phyloP scores from a whole-genome alignment of 1,140 invertebrate genomes.

The Nilaparvata lugens region DNA sequence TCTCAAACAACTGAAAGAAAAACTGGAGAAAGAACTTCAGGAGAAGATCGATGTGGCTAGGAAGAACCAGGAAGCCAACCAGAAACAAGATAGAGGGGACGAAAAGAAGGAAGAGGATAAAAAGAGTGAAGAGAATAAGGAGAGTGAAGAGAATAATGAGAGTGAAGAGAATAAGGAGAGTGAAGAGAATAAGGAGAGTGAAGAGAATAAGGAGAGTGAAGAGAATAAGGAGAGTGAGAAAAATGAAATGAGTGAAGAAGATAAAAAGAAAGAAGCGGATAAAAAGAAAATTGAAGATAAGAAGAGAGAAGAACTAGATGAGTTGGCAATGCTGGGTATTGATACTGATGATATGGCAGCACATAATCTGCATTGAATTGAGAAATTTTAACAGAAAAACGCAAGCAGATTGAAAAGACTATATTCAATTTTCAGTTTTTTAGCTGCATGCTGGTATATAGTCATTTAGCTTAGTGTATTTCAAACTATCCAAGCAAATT shows the following conservation, averaged over 20 bases:
- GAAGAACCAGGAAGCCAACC: background rate
- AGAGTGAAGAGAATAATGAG: background rate
- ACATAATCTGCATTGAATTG: slow-evolving; percentile 33
- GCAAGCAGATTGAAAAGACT: too few species aligned
- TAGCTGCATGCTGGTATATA: too few species aligned
- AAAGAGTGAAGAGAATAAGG: slow-evolving; percentile 11
- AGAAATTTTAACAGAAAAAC: too few species aligned
- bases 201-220: background rate
- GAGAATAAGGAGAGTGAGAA: background rate
- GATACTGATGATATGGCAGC: slow-evolving; percentile 57
- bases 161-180: background rate
- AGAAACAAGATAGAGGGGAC: background rate
- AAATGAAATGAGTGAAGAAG: background rate
- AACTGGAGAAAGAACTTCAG: slow-evolving; percentile 3
- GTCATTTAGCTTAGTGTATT: too few species aligned
- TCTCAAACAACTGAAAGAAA: slow-evolving; percentile 21
- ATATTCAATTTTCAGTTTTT: too few species aligned
- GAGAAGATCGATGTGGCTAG: background rate
- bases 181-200: slow-evolving; percentile 12
- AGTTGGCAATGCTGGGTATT: slow-evolving; percentile 57
- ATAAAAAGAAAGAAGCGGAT: slow-evolving; percentile 9
- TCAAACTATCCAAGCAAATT: too few species aligned
- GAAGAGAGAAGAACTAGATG: slow-evolving; percentile 46
- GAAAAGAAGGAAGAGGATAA: background rate
- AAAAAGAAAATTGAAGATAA: slow-evolving; percentile 10